Evolutionary conservation across 2,888 invertebrate species (phyloP).

Genomic region (Lasioglossum marginatum): DNA sequence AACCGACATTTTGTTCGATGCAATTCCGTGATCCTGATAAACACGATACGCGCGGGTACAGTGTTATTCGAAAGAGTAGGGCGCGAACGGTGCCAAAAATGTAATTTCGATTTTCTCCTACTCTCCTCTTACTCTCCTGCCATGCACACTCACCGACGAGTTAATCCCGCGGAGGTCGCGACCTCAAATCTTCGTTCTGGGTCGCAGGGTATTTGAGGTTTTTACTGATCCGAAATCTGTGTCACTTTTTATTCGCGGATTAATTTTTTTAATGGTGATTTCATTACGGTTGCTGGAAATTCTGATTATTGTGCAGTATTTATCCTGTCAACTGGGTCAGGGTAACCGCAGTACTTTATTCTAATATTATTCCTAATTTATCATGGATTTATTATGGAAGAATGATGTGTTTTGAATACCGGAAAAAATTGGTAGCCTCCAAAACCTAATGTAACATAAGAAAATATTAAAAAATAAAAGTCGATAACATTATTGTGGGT

Average conservation of each 20-base stretch:
- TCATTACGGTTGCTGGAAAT: background rate
- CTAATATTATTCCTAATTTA: too few species aligned
- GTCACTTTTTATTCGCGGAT: background rate
- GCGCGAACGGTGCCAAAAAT: background rate
- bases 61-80: background rate
- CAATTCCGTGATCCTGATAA: conserved; percentile 13
- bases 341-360: too few species aligned
- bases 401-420: too few species aligned
- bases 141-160: background rate
- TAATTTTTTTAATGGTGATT: background rate
- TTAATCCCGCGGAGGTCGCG: background rate
- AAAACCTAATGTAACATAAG: too few species aligned
- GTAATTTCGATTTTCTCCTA: background rate
- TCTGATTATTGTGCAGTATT: background rate
- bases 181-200: background rate
- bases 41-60: background rate
- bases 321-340: background rate
- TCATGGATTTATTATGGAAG: too few species aligned
- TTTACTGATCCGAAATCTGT: background rate
- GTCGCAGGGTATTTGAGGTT: background rate
- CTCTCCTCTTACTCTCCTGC: background rate
- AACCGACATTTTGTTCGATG: conserved; percentile 30
- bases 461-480: too few species aligned
- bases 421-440: too few species aligned
- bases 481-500: too few species aligned